Evolutionary conservation across 2,797 vertebrate genomes (phyloP), one percentile per base, ranked within the genome.

Genomic region (Myiothlypis chrysogaster): DNA sequence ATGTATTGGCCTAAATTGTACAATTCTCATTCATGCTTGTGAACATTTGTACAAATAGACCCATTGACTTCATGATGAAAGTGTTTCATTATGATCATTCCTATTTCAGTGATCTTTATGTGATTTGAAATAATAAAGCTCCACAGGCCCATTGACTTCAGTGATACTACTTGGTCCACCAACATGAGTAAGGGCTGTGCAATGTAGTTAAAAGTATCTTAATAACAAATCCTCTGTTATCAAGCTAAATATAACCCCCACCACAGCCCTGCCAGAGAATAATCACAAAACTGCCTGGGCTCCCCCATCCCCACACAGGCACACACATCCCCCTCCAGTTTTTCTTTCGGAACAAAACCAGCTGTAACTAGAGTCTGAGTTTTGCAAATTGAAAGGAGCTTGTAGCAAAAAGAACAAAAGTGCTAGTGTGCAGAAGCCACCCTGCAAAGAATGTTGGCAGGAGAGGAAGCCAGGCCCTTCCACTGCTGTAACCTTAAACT

Each of bases 401-500:
- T 92, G 73, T 50, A 68, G 92, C 49, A 73, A 92, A 83, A 94
- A 96, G 87, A 97, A 97, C 95, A 97, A 95, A 94, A 96, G 86
- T 87, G 76, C 84, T 80, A 88, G 83, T 96, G 90, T 95, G 92
- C 91, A 89, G 85, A 91, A 93, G 95, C 93, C 82, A 92, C 75
- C 82, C 93, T 85, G 89, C 73, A 89, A 96, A 61, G 70, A 96
- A 96, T 87, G 75, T 59, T 93, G 92, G 70, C 90, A 96, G 49
- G 78, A 56, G 94, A 84, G 77, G 20, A 85, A 95, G 82, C 92
- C 95, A 92, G 90, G 78, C 71, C 89, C 66, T 89, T 97, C 95
- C 85, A 94, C 60, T 94, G 60, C 89, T 78, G 93, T 82, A 91
- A 93, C 95, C 83, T 94, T 96, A 95, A 72, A 91, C 89, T 96